Evolutionary conservation across 2,113 vertebrate species (phyloP), one percentile per base, ranked within the genome.

Genomic region (Eolophus roseicapilla): DNA sequence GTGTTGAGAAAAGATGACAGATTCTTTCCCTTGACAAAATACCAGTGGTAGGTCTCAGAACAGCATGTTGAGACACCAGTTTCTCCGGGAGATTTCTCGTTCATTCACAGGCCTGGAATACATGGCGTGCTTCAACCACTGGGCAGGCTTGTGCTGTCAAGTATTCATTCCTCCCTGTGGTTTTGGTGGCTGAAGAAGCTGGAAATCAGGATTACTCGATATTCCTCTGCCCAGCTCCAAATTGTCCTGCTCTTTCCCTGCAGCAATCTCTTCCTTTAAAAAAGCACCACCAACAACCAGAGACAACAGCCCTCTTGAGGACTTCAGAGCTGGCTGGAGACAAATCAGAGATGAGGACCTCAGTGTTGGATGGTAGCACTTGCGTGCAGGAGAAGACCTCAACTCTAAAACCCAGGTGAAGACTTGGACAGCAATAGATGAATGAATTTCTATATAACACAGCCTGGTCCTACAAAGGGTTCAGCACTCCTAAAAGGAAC

Each of bases 1-100:
- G 11, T 46, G 78, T 13, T 35, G 59, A 41, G 57, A 53, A 67
- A 70, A 52, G 59, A 62, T 73, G 78, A 74, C 25, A 13, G 31
- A 55, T 68, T 47, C 73, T 68, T 83, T 53, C 43, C 27, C 28
- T 47, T 71, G 68, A 74, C 37, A 39, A 35, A 62, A 44, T 11
- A 68, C 7, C 85, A 55, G 68, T 43, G 82, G 46, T 14, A n/a
- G 70, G 68, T 86, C 90, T 71, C 64, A 68, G 82, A 90, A 78
- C 43, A 90, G 52, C 75, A 10, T 39, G 71, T 17, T 28, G 76
- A 71, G 73, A 73, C 55, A 46, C 23, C 50, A 88, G 76, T 41
- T 95, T 79, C 80, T 84, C 60, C 6, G 14, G 53, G 87, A 90
- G 90, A 33, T 92, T 90, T 92, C 82, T 88, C 79, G 77, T 87